Conservation (phyloP, 2,797 vertebrate genomes). For the Sparidentex hasta region DNA sequence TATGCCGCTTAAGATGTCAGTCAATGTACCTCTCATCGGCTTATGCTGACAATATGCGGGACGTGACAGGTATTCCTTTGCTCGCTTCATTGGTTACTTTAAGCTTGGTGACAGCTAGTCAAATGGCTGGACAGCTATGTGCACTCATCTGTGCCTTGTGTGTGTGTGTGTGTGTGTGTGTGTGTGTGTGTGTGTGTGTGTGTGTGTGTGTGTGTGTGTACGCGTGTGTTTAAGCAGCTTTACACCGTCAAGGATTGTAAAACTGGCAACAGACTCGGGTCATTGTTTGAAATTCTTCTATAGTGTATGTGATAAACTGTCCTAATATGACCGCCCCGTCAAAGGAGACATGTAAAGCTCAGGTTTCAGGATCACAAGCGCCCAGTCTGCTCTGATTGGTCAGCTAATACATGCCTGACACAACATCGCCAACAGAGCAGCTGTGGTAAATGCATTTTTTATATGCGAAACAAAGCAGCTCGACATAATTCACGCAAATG, state of each 20-base stretch:
- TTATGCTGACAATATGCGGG: conserved; percentile 61
- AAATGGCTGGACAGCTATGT: conserved; percentile 74
- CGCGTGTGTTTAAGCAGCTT: conserved; percentile 61
- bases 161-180: conserved; percentile 20
- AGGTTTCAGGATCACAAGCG: too few relatives aligned
- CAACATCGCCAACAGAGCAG: too few relatives aligned
- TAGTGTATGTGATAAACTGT: conserved; percentile 20
- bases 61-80: conserved; percentile 76
- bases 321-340: conserved; percentile 21
- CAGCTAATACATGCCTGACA: too few relatives aligned
- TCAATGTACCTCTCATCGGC: conserved; percentile 54
- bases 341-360: background rate
- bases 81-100: conserved; percentile 76
- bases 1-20: conserved; percentile 61
- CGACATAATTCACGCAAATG: too few relatives aligned
- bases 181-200: conserved; percentile 9
- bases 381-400: too few relatives aligned
- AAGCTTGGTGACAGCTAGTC: conserved; percentile 77
- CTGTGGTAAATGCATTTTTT: too few relatives aligned
- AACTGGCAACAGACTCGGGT: conserved; percentile 40
- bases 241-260: conserved; percentile 58
- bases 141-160: conserved; percentile 70
- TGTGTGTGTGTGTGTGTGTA: conserved; percentile 19
- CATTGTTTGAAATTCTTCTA: conserved; percentile 51
- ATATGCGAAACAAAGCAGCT: too few relatives aligned